phyloP scores from a whole-genome alignment of 2,888 invertebrate species.

The Philereme transversata region DNA sequence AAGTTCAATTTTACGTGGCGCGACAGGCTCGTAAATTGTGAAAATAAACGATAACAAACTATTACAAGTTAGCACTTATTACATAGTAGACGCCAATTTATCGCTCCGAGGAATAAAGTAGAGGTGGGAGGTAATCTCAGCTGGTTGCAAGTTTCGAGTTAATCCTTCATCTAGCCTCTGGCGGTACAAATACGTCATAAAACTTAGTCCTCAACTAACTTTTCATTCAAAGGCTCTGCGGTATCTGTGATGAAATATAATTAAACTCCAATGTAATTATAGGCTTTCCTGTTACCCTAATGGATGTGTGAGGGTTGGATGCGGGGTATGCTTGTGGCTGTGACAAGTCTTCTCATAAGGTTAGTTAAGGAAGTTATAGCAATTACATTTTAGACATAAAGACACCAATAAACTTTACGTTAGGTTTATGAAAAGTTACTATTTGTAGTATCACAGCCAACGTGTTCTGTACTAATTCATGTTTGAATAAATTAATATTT shows the following conservation, averaged over 20 bases:
- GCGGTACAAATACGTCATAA: slow-evolving; percentile 48
- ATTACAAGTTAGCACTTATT: slow-evolving; percentile 41
- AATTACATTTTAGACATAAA: too few relatives aligned
- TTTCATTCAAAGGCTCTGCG: slow-evolving; percentile 52
- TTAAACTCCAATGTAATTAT: slow-evolving; percentile 48
- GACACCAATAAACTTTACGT: too few relatives aligned
- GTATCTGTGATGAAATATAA: slow-evolving; percentile 44
- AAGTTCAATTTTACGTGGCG: slow-evolving; percentile 23
- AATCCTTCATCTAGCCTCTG: slow-evolving; percentile 59
- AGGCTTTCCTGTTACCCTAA: slow-evolving; percentile 25
- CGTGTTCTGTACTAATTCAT: neutral
- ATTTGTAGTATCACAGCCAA: too few relatives aligned
- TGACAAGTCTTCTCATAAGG: slow-evolving; percentile 8
- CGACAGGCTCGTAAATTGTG: slow-evolving; percentile 33
- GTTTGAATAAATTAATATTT: too few relatives aligned
- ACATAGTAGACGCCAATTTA: slow-evolving; percentile 48
- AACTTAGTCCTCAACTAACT: slow-evolving; percentile 55
- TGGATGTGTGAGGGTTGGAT: slow-evolving; percentile 26
- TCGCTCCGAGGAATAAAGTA: slow-evolving; percentile 53
- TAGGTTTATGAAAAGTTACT: too few relatives aligned
- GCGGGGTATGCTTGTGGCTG: slow-evolving; percentile 15
- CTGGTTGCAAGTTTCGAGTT: slow-evolving; percentile 47
- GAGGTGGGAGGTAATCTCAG: slow-evolving; percentile 54
- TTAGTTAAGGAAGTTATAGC: too few relatives aligned
- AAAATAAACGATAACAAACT: slow-evolving; percentile 40